Evolutionary conservation across 2,888 invertebrate genomes (phyloP).

Genomic region (Xanthorhoe designata): DNA sequence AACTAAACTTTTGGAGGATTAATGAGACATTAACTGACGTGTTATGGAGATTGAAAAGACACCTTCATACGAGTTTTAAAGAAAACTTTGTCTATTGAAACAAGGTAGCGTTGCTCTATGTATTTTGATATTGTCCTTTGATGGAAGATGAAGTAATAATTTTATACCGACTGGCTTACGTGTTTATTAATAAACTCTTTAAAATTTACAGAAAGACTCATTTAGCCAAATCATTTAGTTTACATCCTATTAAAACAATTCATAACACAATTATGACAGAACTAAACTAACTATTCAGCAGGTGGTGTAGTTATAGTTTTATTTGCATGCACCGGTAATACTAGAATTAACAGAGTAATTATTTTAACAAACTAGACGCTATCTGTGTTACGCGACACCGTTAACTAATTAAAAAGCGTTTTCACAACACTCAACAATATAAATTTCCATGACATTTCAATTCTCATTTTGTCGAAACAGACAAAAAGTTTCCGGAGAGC

Average conservation of each 20-base stretch:
- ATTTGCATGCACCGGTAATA: constrained; percentile 27
- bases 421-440: constrained; percentile 39
- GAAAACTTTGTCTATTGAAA: background rate
- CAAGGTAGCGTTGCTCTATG: background rate
- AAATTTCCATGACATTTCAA: constrained; percentile 53
- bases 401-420: constrained; percentile 52
- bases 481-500: constrained; percentile 46
- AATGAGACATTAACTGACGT: constrained; percentile 23
- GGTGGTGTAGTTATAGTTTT: constrained; percentile 1
- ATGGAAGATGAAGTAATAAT: too few species aligned
- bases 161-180: too few species aligned
- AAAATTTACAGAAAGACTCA: too few species aligned
- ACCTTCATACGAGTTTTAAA: background rate
- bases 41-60: constrained; percentile 2
- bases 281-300: constrained; percentile 11
- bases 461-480: constrained; percentile 49
- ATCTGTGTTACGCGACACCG: constrained; percentile 37
- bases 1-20: constrained; percentile 30
- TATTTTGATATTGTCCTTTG: too few species aligned
- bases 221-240: background rate
- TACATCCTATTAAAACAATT: background rate
- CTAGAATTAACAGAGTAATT: constrained; percentile 46
- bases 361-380: constrained; percentile 48
- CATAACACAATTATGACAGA: background rate
- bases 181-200: too few species aligned